These are phyloP conservation scores for Drosophila prosaltans DNA, from an alignment of 1,140 invertebrate species.

Conservation along the genomic window DNA sequence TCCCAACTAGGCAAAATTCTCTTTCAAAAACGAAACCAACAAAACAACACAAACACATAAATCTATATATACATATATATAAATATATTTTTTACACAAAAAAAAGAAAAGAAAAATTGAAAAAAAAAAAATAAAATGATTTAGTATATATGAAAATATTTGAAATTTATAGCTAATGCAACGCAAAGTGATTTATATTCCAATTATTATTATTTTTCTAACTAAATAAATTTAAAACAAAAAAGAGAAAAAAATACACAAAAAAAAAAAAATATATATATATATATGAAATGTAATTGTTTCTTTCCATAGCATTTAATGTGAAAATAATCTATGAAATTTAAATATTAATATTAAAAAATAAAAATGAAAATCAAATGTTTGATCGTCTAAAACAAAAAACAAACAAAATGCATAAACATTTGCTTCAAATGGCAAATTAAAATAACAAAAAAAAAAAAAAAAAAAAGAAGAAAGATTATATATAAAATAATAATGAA, in stretches of 20 bases:
- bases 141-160: slow-evolving; percentile 57
- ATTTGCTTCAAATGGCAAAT: slow-evolving; percentile 54
- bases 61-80: slow-evolving; percentile 26
- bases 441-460: slow-evolving; percentile 37
- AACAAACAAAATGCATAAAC: slow-evolving; percentile 27
- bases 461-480: slow-evolving; percentile 22
- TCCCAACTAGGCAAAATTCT: slow-evolving; percentile 39
- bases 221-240: slow-evolving; percentile 71
- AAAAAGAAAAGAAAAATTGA: background rate
- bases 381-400: slow-evolving; percentile 53
- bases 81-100: slow-evolving; percentile 16
- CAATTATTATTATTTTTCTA: slow-evolving; percentile 81
- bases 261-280: slow-evolving; percentile 19
- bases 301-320: slow-evolving; percentile 65
- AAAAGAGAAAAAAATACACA: background rate
- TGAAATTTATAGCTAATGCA: slow-evolving; percentile 69
- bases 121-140: slow-evolving; percentile 33
- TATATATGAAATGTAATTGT: slow-evolving; percentile 49
- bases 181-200: slow-evolving; percentile 80
- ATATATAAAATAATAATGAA: slow-evolving; percentile 41
- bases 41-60: slow-evolving; percentile 21
- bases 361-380: slow-evolving; percentile 50
- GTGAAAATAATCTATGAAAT: slow-evolving; percentile 58
- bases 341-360: slow-evolving; percentile 42
- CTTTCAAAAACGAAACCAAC: slow-evolving; percentile 21